Base-by-base conservation (phyloP, 2,797 vertebrate genomes). In the Momotus momota region DNA sequence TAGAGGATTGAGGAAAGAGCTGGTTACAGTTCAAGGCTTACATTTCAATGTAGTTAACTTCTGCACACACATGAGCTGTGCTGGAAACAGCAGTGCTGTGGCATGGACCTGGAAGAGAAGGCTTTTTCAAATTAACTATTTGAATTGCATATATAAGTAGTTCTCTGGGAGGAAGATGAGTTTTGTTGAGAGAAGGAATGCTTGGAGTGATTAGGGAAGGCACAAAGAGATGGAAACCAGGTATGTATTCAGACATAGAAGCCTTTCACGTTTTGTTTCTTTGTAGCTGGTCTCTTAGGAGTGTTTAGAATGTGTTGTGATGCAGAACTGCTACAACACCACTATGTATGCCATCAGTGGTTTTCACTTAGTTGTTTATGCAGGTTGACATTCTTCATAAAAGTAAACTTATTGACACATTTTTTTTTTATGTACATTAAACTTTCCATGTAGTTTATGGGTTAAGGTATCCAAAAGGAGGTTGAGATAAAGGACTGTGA, bases 401-500 rank as follows among this genome's bases (percentile, higher is more conserved):
- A 10, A 72, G 15, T 61, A 61, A 86, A 88, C 20, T 66, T 88
- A 65, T 12, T 58, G 40, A 46, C 69, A 31, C 4, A 7, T 41
- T 90, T 74, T 87, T 87, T 73, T 35, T 35, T 35, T 8, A 81
- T 83, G 8, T 87, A 27, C 10, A 1, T 74, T 90, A 77, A 82
- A 41, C 26, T 17, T 87, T 73, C 17, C 38, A 26, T 55, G 49
- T 0, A 4, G 7, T 85, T 87, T 93, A n/a, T 40, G 55, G n/a
- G 9, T 33, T 92, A 73, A 7, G 45, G 14, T 86, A 58, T 62
- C 60, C 49, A 61, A 75, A 93, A 80, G n/a, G 31, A 21, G 23
- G 70, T 31, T 61, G 71, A 88, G 45, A 77, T 82, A 33, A 95
- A 93, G 46, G 54, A 75, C 86, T 96, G 69, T 67, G 62, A 58